Evolutionary conservation across 2,113 vertebrate species (phyloP), one percentile per base, ranked within the genome.

Genomic region (Gopherus evgoodei): DNA sequence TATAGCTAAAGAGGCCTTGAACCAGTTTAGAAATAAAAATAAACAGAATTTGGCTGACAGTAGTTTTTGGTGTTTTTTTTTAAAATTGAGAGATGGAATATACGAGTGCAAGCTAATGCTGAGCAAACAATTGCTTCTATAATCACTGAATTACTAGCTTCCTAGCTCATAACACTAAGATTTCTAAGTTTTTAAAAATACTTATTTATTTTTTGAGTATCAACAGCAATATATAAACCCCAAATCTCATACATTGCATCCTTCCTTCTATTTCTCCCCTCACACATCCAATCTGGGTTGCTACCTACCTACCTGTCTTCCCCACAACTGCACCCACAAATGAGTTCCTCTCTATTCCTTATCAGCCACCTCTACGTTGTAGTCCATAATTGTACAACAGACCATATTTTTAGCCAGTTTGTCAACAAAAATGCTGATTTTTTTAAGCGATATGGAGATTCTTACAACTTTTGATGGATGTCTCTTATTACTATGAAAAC

Each of bases 1-100:
- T 80, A 53, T 76, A 90, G 11, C 89, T 89, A 29, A 35, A 91
- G 54, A 90, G 11, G 53, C 54, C 91, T 90, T 91, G 84, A 95
- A 87, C 76, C 81, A n/a, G 17, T 81, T 92, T 79, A 81, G 59
- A 52, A 93, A 93, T 75, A 50, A 81, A 90, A 54, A 90, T n/a
- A 81, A 84, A 80, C 38, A 29, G 25, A 80, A 52, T 84, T 16
- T 93, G 52, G 91, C 62, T 59, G 80, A 79, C 87, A 89, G 35
- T 53, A 54, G 4, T 2, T 81, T 90, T 81, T 6, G 11, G 5
- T 12, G 5, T 6, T 31, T 27, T 59, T 31, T 59, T 59, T 6
- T n/a, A n/a, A n/a, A 80, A 87, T 84, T 21, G 69, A 87, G 22
- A 83, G 9, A 21, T 89, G 11, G 22, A 35, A 83, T 75, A 44